Base-by-base conservation (phyloP, 2,888 invertebrate genomes). In the Anthophora plumipes region DNA sequence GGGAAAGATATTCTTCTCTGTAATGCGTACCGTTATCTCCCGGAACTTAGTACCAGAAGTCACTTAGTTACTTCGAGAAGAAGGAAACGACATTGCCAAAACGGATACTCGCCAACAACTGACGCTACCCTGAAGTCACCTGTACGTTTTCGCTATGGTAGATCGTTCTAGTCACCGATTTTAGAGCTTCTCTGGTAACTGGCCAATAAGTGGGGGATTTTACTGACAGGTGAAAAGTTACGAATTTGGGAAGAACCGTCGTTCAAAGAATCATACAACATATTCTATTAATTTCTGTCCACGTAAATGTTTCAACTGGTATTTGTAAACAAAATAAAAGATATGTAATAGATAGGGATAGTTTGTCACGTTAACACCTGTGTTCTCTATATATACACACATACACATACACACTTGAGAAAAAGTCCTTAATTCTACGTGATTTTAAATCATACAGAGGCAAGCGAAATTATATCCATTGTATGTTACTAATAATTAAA, bases 41-140 rank as follows among this genome's bases (percentile, higher is more conserved):
- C 74, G 46, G 66, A 63, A 59, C 60, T 77, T 74, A 52, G 22
- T 25, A 68, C 64, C 71, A 60, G 52, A 64, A 70, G 69, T 64
- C 64, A 75, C 60, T 82, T 61, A 37, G 71, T 55, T 17, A 54
- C 81, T 52, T 12, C 46, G 72, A 70, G 71, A 72, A 46, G 77
- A 69, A 11, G 73, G 52, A 79, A 69, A 54, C 85, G 88, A 90
- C 88, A 90, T 88, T 90, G 92, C 90, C 92, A 92, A 91, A 92
- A 91, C 89, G 88, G 83, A 89, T 80, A 85, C 89, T 88, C 85
- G 91, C 91, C 90, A 91, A 90, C 91, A 86, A 91, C 92, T 91
- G 89, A 91, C 82, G 85, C 82, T 88, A 86, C 85, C 80, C 61
- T 82, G 76, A 63, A 72, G 82, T 83, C 87, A 90, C 89, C 89